These are phyloP conservation scores for Micoletzkya japonica DNA, from an alignment of 2,888 invertebrate species.

Conservation along the genomic window DNA sequence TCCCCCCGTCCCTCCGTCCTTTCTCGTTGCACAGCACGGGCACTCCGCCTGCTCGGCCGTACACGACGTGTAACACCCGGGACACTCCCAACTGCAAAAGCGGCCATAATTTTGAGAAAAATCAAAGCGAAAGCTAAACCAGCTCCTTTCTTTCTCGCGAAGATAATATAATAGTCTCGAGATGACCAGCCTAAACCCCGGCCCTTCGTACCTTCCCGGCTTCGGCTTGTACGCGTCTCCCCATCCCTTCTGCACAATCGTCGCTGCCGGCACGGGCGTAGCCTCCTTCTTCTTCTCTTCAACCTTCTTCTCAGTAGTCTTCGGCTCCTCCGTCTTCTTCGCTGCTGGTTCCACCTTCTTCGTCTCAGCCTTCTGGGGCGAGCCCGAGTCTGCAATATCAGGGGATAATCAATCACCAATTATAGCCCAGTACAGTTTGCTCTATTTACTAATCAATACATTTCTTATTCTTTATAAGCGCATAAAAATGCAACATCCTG, in stretches of 20 bases:
- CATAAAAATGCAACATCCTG: not conserved
- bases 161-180: not conserved
- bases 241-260: slow-evolving; percentile 34
- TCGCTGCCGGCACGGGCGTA: slow-evolving; percentile 7
- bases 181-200: not conserved
- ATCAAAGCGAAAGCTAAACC: too few relatives aligned
- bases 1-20: too few relatives aligned
- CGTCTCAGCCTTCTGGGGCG: not conserved
- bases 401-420: not conserved
- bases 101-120: not conserved
- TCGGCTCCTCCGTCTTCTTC: slow-evolving; percentile 32
- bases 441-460: not conserved
- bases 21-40: slow-evolving; percentile 39
- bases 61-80: slow-evolving; percentile 40
- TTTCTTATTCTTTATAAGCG: not conserved
- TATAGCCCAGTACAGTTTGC: not conserved
- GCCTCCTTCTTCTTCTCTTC: slow-evolving; percentile 18
- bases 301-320: slow-evolving; percentile 31
- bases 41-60: slow-evolving; percentile 32
- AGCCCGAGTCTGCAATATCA: not conserved
- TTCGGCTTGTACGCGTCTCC: slow-evolving; percentile 48
- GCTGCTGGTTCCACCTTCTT: slow-evolving; percentile 18
- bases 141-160: too few relatives aligned
- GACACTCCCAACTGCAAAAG: slow-evolving; percentile 45
- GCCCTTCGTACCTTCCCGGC: slow-evolving; percentile 34